phyloP scores from a whole-genome alignment of 2,888 invertebrate species.

The Leptodirus hochenwartii region DNA sequence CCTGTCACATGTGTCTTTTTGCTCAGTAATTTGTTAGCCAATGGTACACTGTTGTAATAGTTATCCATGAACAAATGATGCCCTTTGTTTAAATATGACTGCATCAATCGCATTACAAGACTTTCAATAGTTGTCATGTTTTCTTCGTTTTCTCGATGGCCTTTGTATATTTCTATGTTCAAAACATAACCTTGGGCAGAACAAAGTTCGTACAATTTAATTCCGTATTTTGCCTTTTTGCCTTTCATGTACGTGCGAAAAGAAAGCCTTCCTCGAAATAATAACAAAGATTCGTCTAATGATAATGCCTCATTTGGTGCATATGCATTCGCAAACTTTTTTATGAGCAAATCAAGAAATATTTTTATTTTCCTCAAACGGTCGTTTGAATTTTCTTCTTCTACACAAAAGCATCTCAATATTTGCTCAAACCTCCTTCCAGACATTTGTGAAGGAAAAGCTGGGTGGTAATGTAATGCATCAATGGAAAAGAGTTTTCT shows the following conservation, averaged over 20 bases:
- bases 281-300: constrained; percentile 12
- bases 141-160: constrained; percentile 13
- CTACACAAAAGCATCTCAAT: constrained; percentile 10
- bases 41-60: constrained; percentile 14
- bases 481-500: constrained; percentile 11
- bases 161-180: constrained; percentile 11
- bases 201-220: constrained; percentile 13
- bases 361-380: constrained; percentile 12
- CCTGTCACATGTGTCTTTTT: constrained; percentile 13
- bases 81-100: constrained; percentile 16
- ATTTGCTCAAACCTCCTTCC: constrained; percentile 9
- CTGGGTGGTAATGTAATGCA: constrained; percentile 11
- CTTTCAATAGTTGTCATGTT: constrained; percentile 14
- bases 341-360: constrained; percentile 11
- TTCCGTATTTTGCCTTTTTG: constrained; percentile 13
- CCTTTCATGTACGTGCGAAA: no score
- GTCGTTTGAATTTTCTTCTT: constrained; percentile 10
- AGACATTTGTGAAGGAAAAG: constrained; percentile 10
- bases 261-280: constrained; percentile 12
- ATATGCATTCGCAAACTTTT: constrained; percentile 11
- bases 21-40: constrained; percentile 13
- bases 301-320: constrained; percentile 11
- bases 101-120: constrained; percentile 14
- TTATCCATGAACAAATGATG: constrained; percentile 18
- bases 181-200: constrained; percentile 10